Percentiles rank a stretch among this genome's conserved stretches.
phyloP scores from a whole-genome alignment of 2,113 vertebrate genomes.

The Oophaga pumilio region DNA sequence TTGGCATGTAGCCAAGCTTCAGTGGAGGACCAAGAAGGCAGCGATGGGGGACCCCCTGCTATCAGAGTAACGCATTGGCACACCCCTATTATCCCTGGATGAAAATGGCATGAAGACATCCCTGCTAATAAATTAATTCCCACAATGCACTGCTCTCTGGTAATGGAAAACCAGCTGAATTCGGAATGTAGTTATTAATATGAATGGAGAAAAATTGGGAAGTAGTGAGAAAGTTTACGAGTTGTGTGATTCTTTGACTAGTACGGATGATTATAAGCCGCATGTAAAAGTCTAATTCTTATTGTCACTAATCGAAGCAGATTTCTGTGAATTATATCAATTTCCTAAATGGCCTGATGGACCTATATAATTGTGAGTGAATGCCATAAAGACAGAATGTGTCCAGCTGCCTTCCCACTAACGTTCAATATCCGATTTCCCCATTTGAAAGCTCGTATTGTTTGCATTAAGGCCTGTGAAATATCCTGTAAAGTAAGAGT shows the following conservation, averaged over 20 bases:
- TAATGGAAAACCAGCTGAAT: background rate
- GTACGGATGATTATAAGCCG: background rate
- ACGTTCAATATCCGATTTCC: conserved; percentile 66
- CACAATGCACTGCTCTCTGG: background rate
- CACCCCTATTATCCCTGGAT: too few species aligned
- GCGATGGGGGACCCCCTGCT: too few species aligned
- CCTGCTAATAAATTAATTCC: background rate
- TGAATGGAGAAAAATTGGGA: background rate
- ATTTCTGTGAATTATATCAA: conserved; percentile 2
- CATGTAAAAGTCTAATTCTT: background rate
- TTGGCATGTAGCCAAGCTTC: too few species aligned
- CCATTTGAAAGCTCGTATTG: conserved; percentile 70
- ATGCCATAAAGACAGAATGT: conserved; percentile 31
- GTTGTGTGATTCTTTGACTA: background rate
- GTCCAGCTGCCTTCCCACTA: conserved; percentile 67
- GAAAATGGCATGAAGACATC: background rate
- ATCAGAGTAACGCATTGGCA: too few species aligned
- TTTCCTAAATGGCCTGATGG: background rate
- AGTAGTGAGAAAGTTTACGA: background rate
- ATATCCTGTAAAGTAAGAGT: conserved; percentile 68
- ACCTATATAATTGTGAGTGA: conserved; percentile 26
- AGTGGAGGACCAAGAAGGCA: too few species aligned
- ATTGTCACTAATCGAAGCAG: background rate
- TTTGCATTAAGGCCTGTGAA: conserved; percentile 65
- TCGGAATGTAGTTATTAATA: background rate